Conservation (phyloP, 2,888 invertebrate genomes). For the Lamellibrachia columna region DNA sequence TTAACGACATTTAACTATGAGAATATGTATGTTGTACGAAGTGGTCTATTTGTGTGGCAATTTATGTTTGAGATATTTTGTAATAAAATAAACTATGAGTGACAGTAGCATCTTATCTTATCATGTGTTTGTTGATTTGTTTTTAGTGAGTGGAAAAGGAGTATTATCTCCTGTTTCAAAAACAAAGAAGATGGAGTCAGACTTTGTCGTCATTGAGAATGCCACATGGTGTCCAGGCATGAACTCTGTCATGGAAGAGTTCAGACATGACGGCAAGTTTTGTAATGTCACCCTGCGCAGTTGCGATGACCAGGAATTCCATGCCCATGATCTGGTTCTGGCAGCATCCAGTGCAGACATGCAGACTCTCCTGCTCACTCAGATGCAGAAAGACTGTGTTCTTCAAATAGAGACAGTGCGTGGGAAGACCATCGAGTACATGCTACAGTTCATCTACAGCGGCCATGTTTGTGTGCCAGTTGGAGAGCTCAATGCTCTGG, state of each 20-base stretch:
- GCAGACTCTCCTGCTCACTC: not conserved
- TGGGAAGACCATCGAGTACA: not conserved
- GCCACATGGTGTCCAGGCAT: slow-evolving; percentile 8
- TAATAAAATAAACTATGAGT: too few species aligned
- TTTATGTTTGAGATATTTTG: too few species aligned
- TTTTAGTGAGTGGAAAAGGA: not conserved
- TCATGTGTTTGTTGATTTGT: not conserved
- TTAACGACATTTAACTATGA: not conserved
- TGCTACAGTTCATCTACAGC: not conserved
- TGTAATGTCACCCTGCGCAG: not conserved
- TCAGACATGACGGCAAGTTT: not conserved
- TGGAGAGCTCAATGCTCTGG: not conserved
- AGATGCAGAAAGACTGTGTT: slow-evolving; percentile 2
- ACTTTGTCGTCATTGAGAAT: slow-evolving; percentile 6
- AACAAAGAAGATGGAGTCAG: not conserved
- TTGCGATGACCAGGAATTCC: not conserved
- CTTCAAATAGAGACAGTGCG: slow-evolving; percentile 10
- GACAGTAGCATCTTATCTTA: not conserved
- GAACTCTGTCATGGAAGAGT: not conserved
- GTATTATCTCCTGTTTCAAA: not conserved
- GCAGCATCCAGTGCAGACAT: not conserved
- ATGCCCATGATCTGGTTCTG: slow-evolving; percentile 9
- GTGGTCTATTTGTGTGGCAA: too few species aligned
- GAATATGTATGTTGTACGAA: not conserved
- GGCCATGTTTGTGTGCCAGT: not conserved